Evolutionary conservation across 2,888 invertebrate species (phyloP).

Genomic region (Nebria brevicollis): DNA sequence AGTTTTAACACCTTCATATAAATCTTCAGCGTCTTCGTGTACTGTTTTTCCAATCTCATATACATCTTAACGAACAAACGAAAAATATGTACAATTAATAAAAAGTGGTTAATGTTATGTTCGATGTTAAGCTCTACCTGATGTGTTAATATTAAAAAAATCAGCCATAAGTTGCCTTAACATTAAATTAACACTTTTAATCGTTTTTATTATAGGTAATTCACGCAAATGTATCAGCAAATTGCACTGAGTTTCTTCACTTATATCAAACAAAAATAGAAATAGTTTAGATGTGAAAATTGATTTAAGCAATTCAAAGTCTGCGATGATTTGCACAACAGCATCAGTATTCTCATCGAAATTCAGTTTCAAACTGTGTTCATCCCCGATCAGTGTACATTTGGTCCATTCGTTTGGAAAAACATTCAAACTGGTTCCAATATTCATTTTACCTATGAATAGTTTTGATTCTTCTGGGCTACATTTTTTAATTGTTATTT

Average conservation of each 20-base stretch:
- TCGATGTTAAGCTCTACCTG: constrained; percentile 39
- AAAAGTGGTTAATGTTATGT: background rate
- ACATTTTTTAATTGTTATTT: constrained; percentile 13
- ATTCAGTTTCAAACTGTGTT: constrained; percentile 22
- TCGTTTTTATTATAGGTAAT: constrained; percentile 56
- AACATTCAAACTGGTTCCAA: constrained; percentile 56
- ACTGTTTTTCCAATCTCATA: constrained; percentile 48
- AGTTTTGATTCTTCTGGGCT: constrained; percentile 20
- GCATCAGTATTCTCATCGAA: constrained; percentile 48
- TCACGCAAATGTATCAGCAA: constrained; percentile 54
- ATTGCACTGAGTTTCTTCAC: constrained; percentile 51
- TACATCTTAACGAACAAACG: constrained; percentile 43
- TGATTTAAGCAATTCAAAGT: constrained; percentile 54
- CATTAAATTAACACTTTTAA: constrained; percentile 52
- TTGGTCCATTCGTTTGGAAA: constrained; percentile 53
- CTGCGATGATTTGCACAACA: constrained; percentile 50
- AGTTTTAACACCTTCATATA: constrained; percentile 38
- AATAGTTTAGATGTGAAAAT: constrained; percentile 55
- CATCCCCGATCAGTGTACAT: constrained; percentile 52
- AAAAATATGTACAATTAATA: constrained; percentile 8
- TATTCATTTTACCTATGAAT: constrained; percentile 53
- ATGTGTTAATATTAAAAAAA: constrained; percentile 51
- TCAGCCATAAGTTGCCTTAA: constrained; percentile 53
- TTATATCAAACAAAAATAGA: constrained; percentile 52
- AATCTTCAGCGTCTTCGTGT: constrained; percentile 42